Evolutionary conservation across 2,888 invertebrate species (phyloP).

Genomic region (Drosophila hamatofila): DNA sequence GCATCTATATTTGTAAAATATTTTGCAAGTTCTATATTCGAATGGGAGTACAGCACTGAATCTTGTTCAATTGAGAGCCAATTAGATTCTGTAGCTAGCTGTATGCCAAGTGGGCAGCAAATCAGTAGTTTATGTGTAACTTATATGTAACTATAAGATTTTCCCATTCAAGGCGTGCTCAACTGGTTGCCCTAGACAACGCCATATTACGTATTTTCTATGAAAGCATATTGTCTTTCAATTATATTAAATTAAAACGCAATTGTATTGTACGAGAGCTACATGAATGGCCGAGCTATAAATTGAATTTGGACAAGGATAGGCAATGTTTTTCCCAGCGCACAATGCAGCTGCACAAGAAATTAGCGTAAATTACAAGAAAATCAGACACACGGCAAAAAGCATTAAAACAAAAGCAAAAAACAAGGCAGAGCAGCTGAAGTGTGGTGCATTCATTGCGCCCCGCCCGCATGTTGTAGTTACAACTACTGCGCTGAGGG

Average conservation of each 20-base stretch:
- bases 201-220: neutral
- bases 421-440: slow-evolving; percentile 8
- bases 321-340: neutral
- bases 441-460: slow-evolving; percentile 31
- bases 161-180: no score
- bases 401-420: slow-evolving; percentile 16
- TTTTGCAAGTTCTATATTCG: neutral
- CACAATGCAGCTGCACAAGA: slow-evolving; percentile 40
- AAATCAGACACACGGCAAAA: slow-evolving; percentile 44
- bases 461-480: slow-evolving; percentile 47
- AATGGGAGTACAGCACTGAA: neutral
- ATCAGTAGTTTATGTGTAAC: no score
- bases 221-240: neutral
- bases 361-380: slow-evolving; percentile 68
- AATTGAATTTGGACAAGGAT: neutral
- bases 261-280: neutral
- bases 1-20: neutral
- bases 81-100: slow-evolving; percentile 11
- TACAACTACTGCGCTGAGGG: slow-evolving; percentile 25
- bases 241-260: neutral
- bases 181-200: neutral
- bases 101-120: slow-evolving; percentile 26
- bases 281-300: neutral
- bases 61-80: slow-evolving; percentile 8
- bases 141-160: no score